Evolutionary conservation across 2,888 invertebrate genomes (phyloP), one percentile per base, ranked within the genome.

Genomic region (Hemicrepidius hirtus): DNA sequence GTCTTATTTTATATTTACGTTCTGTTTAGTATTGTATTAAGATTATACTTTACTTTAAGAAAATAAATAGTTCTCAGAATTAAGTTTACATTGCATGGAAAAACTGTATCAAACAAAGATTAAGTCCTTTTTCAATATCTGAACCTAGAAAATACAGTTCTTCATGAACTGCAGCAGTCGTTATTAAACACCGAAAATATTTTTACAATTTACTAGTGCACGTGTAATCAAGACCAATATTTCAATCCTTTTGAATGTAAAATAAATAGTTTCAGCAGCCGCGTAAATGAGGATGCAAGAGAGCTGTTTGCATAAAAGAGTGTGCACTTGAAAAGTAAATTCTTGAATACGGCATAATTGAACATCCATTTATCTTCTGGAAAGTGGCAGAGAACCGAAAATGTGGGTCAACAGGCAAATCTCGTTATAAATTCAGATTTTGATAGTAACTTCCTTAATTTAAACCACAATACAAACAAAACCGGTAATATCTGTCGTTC

Each of bases 391-490:
- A 35, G 40, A 63, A 49, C 21, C 21, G 49, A 28, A 63, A 64
- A 64, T 64, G 28, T 64, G 35, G 64, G 64, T 50, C 32, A 50
- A 64, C 49, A 35, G n/a, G 35, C 21, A 64, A 64, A 50, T 50
- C 49, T 50, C 28, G 44, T 44, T 62, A 44, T 46, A 62, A 46
- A 57, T 57, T 20, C 16, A n/a, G 21, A 40, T 60, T 60, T 64
- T 49, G 21, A 64, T 20, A 12, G 18, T 24, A 12, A 35, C 40
- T 49, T 50, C 21, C 18, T 37, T 64, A 16, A 37, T 64, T 64
- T 64, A 64, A 46, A 64, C 49, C 46, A 35, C 49, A 64, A 49
- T 64, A 37, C 24, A 55, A 66, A 66, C 44, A 41, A 66, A 66
- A 37, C n/a, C 55, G 18, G 55, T 20, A 66, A 57, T 66, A 41